Conservation (phyloP, 2,888 invertebrate genomes). For the Xestobium rufovillosum region DNA sequence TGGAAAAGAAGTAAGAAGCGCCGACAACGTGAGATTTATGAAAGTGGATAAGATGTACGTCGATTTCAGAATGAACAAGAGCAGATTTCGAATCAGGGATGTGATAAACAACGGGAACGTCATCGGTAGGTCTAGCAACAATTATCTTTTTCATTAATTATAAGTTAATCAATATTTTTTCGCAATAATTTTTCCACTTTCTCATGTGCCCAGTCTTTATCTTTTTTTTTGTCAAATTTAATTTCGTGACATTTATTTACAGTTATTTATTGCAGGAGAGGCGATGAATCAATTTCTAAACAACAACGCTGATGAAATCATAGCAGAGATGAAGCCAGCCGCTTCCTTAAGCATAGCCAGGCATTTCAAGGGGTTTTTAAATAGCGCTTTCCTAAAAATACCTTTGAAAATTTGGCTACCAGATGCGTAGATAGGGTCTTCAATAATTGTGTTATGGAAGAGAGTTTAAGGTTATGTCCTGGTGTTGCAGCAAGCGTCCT, state of each 20-base stretch:
- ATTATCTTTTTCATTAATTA: not conserved
- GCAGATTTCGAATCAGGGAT: conserved; percentile 64
- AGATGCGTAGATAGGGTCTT: conserved; percentile 29
- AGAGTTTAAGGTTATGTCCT: no score
- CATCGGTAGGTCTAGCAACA: conserved; percentile 51
- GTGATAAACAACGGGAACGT: conserved; percentile 68
- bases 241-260: conserved; percentile 5
- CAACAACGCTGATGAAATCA: conserved; percentile 71
- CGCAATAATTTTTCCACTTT: conserved; percentile 2
- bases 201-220: not conserved
- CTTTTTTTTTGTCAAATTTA: not conserved
- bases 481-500: no score
- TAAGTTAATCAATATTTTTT: no score
- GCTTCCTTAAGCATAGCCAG: conserved; percentile 63
- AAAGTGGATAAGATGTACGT: conserved; percentile 58
- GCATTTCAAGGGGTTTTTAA: conserved; percentile 66
- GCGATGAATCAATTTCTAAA: conserved; percentile 80
- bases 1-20: conserved; percentile 55
- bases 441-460: conserved; percentile 13
- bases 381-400: conserved; percentile 62
- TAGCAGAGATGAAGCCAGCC: conserved; percentile 75
- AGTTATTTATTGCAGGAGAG: conserved; percentile 50
- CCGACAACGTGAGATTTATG: conserved; percentile 58
- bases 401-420: conserved; percentile 64
- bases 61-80: conserved; percentile 63